Evolutionary conservation across 2,113 vertebrate genomes (phyloP), one percentile per base, ranked within the genome.

Genomic region (Osmerus mordax): DNA sequence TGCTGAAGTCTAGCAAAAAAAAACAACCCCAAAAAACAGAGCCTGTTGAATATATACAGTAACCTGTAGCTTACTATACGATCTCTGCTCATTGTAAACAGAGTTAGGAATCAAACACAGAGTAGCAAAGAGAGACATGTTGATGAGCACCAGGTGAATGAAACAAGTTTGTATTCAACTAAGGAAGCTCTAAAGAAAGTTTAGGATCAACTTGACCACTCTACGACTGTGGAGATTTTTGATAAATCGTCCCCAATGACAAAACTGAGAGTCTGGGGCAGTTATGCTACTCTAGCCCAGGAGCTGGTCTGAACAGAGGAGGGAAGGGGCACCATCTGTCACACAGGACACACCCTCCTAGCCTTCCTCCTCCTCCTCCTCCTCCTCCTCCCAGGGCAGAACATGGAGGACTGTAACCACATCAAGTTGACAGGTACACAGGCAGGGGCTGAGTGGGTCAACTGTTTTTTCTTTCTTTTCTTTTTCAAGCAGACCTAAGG

Each of bases 121-220:
- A 11, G 56, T 15, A 47, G 54, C 58, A 75, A 63, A 76, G 77
- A 67, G 79, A 53, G 64, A 19, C 19, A 21, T 29, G 12, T 68
- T 55, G 28, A 54, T 68, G 66, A 25, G 51, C 51, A 67, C 51
- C n/a, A 54, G 18, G 67, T 54, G 23, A 58, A 15, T 73, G 78
- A 76, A 55, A 84, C 66, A 59, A 66, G 76, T 36, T 71, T 60
- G 77, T 73, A 81, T 82, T 79, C 71, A 81, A 66, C 23, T 36
- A 28, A 84, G 62, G 78, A 54, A 54, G 52, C 51, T 54, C 21
- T 52, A 18, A 15, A n/a, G 15, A 65, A 21, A 47, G 41, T 47
- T 47, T 47, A 47, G 1, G 41, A 47, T 47, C 9, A 11, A 60
- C 21, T 19, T 19, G 9, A 60, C 58, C 25, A 19, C 14, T 18